A percentile compares a stretch with the other conserved stretches of the same genome.
Evolutionary conservation across 2,888 invertebrate species (phyloP).

Genomic region (Pyrrhia umbra): DNA sequence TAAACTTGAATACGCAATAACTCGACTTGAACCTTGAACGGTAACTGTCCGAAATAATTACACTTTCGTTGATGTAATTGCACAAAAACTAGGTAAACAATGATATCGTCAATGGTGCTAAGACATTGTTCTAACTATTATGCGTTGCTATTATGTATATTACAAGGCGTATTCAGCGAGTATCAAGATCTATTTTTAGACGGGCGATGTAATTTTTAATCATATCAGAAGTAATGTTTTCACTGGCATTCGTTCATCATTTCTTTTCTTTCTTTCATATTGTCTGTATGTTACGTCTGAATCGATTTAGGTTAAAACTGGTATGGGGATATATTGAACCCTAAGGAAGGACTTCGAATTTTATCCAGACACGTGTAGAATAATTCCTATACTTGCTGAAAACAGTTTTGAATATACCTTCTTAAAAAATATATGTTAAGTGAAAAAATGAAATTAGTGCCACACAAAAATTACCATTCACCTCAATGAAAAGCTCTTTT

Average conservation of each 20-base stretch:
- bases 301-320: too few species aligned
- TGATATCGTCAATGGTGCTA: constrained; percentile 15
- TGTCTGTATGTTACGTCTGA: too few species aligned
- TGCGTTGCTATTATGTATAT: neutral
- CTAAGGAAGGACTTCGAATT: too few species aligned
- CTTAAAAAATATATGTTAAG: too few species aligned
- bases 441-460: too few species aligned
- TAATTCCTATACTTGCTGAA: too few species aligned
- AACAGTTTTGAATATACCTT: too few species aligned
- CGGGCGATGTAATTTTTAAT: neutral
- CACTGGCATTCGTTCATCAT: too few species aligned
- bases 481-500: constrained; percentile 51
- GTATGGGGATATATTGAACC: too few species aligned
- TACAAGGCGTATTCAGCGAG: constrained; percentile 2
- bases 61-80: constrained; percentile 61
- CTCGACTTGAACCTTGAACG: constrained; percentile 57
- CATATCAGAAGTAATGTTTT: too few species aligned
- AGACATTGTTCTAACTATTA: constrained; percentile 19
- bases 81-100: constrained; percentile 46
- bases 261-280: too few species aligned
- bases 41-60: constrained; percentile 48
- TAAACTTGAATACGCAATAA: constrained; percentile 72
- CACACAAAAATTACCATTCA: constrained; percentile 23
- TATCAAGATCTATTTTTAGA: neutral
- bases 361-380: too few species aligned